phyloP scores from a whole-genome alignment of 1,140 invertebrate species.

The Orchestia grillus region DNA sequence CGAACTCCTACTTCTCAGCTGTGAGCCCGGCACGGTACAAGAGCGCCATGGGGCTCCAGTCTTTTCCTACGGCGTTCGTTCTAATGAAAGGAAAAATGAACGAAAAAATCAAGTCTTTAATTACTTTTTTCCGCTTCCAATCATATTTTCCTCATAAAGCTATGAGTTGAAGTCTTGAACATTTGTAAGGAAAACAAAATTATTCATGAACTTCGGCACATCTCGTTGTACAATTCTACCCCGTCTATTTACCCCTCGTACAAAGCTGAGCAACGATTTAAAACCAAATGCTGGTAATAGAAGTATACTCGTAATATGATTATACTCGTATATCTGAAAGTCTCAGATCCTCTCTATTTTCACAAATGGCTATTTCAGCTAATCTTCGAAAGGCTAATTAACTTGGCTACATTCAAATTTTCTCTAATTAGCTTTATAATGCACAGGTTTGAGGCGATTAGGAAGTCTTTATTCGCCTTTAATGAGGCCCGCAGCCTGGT shows the following conservation, averaged over 20 bases:
- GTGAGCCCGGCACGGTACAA: no score
- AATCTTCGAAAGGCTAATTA: background rate
- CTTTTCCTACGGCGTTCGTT: no score
- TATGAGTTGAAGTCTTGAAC: no score
- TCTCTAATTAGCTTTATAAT: slow-evolving; percentile 10
- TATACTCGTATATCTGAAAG: background rate
- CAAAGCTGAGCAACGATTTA: background rate
- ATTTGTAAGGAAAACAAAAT: background rate
- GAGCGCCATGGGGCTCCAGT: no score
- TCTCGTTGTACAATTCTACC: background rate
- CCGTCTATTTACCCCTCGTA: background rate
- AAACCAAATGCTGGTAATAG: background rate
- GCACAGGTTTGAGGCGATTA: background rate
- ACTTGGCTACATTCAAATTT: background rate
- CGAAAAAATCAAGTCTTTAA: no score
- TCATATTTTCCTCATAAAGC: no score
- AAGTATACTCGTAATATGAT: background rate
- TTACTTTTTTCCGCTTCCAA: no score
- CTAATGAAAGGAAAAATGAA: no score
- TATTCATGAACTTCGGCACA: background rate
- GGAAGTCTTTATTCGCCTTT: slow-evolving; percentile 7
- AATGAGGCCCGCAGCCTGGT: background rate
- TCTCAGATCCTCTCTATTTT: background rate
- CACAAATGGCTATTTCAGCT: background rate
- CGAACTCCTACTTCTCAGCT: no score